A percentile compares a stretch with the other conserved stretches of the same genome.
Conservation (phyloP, 2,797 vertebrate species). For the Pterois miles region DNA sequence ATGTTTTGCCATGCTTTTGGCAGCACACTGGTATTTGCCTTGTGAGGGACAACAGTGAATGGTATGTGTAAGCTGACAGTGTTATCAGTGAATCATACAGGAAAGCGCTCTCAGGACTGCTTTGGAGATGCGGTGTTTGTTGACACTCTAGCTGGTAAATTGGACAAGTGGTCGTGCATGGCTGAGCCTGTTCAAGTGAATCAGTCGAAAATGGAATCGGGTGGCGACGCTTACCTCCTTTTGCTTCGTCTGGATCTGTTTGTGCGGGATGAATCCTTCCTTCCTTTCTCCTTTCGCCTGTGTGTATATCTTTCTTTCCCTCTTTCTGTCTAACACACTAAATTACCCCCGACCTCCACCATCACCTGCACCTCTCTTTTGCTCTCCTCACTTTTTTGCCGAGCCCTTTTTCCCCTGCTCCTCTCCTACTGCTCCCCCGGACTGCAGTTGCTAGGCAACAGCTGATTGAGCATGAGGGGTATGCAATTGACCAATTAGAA, state of each 20-base stretch:
- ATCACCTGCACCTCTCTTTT: conserved; percentile 38
- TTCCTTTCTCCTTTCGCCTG: background rate
- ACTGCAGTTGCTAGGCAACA: conserved; percentile 83
- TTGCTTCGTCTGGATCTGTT: conserved; percentile 38
- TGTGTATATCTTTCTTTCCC: background rate
- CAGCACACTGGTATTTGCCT: conserved; percentile 51
- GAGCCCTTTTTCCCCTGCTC: background rate
- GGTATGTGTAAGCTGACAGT: conserved; percentile 46
- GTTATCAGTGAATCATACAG: conserved; percentile 57
- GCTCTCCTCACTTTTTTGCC: conserved; percentile 48
- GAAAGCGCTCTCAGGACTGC: conserved; percentile 48
- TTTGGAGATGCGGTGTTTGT: conserved; percentile 64
- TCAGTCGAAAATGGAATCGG: conserved; percentile 63
- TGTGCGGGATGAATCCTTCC: conserved; percentile 28
- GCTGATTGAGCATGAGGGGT: conserved; percentile 79
- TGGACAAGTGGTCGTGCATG: conserved; percentile 70
- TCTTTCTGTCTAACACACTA: conserved; percentile 23
- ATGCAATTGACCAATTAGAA: conserved; percentile 83
- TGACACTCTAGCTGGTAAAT: conserved; percentile 70
- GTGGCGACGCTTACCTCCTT: conserved; percentile 54
- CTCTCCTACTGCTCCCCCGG: conserved; percentile 41
- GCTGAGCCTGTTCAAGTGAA: conserved; percentile 64
- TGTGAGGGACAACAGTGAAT: conserved; percentile 42
- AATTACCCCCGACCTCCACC: conserved; percentile 51
- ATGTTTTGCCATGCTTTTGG: conserved; percentile 33